Percentiles rank a stretch among this genome's conserved stretches.
Conservation (phyloP, 2,113 vertebrate genomes). For the Zingel zingel region DNA sequence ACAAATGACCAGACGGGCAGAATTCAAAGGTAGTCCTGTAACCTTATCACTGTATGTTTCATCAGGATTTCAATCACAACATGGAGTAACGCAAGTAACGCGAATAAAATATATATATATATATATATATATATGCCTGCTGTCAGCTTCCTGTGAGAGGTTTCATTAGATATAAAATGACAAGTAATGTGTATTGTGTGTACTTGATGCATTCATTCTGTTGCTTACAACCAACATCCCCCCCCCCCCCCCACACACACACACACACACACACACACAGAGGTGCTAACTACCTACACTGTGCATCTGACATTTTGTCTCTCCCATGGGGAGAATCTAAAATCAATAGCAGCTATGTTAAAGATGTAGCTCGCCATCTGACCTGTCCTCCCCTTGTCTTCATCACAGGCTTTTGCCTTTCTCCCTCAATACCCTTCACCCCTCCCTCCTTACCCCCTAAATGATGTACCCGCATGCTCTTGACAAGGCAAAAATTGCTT, state of each 20-base stretch:
- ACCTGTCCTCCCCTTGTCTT: conserved; percentile 81
- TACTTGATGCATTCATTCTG: conserved; percentile 37
- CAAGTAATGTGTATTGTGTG: conserved; percentile 1
- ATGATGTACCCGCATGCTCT: conserved; percentile 47
- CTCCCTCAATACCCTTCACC: conserved; percentile 47
- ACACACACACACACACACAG: conserved; percentile 44
- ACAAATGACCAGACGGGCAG: no score
- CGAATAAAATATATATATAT: no score
- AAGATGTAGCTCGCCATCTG: conserved; percentile 79
- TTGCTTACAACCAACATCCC: conserved; percentile 17
- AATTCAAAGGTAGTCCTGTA: no score
- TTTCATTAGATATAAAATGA: conserved; percentile 20
- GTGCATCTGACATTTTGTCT: conserved; percentile 65
- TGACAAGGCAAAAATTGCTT: conserved; percentile 76
- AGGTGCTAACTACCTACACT: conserved; percentile 64
- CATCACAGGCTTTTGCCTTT: conserved; percentile 71
- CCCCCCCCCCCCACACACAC: background rate
- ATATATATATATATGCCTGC: background rate
- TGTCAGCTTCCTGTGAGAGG: background rate
- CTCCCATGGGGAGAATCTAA: conserved; percentile 68
- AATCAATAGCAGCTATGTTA: conserved; percentile 85
- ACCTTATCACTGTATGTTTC: no score
- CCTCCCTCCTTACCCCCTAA: conserved; percentile 42
- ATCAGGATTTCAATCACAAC: no score
- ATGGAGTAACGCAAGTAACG: no score